Conservation (phyloP, 2,113 vertebrate species). For the Myiagra hebetior region DNA sequence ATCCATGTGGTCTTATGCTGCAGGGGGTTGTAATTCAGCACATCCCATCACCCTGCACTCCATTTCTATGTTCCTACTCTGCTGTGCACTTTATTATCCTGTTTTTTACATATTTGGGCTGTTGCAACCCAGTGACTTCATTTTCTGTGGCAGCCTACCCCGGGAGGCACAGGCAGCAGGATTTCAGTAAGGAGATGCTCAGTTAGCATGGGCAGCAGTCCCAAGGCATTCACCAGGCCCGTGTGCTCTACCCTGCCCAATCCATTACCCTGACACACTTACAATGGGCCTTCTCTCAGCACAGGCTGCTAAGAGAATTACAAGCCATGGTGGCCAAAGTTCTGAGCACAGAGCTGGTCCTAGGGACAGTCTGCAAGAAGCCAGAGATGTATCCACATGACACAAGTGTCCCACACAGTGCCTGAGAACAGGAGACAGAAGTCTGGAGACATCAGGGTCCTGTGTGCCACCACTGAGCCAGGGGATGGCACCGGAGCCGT, state of each 20-base stretch:
- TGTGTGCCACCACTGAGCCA: neutral
- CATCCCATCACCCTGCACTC: neutral
- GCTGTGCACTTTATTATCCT: neutral
- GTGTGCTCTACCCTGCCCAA: fast-evolving
- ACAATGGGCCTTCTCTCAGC: neutral
- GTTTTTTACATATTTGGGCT: neutral
- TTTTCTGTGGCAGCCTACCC: neutral
- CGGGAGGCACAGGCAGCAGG: neutral
- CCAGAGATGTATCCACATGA: neutral
- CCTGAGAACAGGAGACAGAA: neutral
- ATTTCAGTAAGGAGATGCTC: neutral
- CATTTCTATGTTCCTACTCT: neutral
- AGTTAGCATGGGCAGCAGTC: neutral
- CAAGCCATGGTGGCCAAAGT: neutral
- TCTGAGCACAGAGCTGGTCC: neutral
- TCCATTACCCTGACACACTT: neutral
- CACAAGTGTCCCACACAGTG: neutral
- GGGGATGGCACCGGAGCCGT: neutral
- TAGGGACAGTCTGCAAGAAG: neutral
- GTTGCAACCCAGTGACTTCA: neutral
- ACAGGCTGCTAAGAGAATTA: neutral
- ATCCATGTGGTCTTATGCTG: fast-evolving
- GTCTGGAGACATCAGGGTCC: neutral
- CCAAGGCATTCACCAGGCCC: neutral
- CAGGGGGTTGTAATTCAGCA: neutral